Evolutionary conservation across 2,888 invertebrate genomes (phyloP), one percentile per base, ranked within the genome.

Genomic region (Cataglyphis albicans): DNA sequence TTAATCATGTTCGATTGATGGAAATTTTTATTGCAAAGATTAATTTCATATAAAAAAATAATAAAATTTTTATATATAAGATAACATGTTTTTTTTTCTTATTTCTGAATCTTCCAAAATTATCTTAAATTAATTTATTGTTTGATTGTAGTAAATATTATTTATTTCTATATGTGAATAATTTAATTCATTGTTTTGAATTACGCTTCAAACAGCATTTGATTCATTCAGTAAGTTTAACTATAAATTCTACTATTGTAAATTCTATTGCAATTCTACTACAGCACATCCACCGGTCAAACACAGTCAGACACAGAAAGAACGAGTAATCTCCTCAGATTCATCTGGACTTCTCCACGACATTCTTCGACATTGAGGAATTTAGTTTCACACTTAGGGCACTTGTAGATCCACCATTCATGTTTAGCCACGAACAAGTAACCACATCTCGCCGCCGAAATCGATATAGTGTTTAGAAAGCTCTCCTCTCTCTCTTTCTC

Each of bases 381-480:
- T 57, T 21, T 7, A 32, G 57, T 57, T 81, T 67, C 65, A 72
- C 57, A 18, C 32, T 7, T 3, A 35, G 15, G 7, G 18, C 38
- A 15, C 38, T 59, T 65, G 18, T 76, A 64, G 76, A 78, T 67
- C 63, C 68, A 78, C 74, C 83, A 86, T 86, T 88, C 86, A 87
- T 86, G 82, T 82, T 85, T 88, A 86, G 85, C 72, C 86, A 70
- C 84, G 76, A 76, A 84, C 82, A 78, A 80, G 75, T 87, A 85
- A 86, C 87, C 84, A 82, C 72, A 85, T 87, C 83, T 87, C 83
- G 76, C 73, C 73, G 87, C 87, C 89, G 90, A 92, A 92, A 94
- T 93, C 92, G 90, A 93, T 93, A 92, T 91, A 90, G 90, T 91
- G 91, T 92, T 93, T 91, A 90, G 91, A 88, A 89, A 90, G 90